Base-by-base conservation (phyloP, 2,888 invertebrate species). In the Pachydiplax longipennis region DNA sequence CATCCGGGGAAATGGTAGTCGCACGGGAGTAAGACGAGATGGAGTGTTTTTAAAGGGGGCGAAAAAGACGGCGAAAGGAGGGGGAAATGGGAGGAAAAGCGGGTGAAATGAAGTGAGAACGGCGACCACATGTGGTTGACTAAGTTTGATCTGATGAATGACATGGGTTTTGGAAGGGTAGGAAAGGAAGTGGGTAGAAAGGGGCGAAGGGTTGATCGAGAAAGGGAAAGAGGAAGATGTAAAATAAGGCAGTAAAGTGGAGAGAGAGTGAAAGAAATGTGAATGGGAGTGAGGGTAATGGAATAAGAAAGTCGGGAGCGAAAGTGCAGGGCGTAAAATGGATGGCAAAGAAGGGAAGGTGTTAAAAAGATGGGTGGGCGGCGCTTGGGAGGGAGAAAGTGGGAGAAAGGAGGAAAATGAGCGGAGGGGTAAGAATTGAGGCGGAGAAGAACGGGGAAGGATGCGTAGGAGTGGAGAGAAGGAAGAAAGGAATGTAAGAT, bases 1-100 rank as follows among this genome's bases (percentile, higher is more conserved):
- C 87, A 65, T 58, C 61, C 35, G 15, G 87, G 37, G 61, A 18
- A 31, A 65, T 61, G 87, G 58, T n/a, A 37, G 61, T 61, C 61
- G n/a, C 61, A n/a, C 15, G 87, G 87, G 61, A 87, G 87, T 87
- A 87, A 65, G 87, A 61, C 40, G 40, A 31, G 73, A 37, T 37
- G 87, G 87, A 53, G 83, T 83, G 35, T 48, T 58, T 61, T 53
- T 25, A n/a, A 58, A 58, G 22, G 31, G 35, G 83, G 53, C 73
- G 73, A 73, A 22, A 18, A n/a, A 82, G 82, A 10, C 6, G 82
- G 48, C 8, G 35, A 22, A 58, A 83, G 58, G 53, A 31, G 12
- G 53, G 15, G 53, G 13, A 15, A 83, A 83, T 35, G 53, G 53
- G 12, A 25, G 15, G 53, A 12, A 15, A 83, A 31, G 8, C 2